Conservation (phyloP, 2,888 invertebrate species). For the Cynaeus angustus region DNA sequence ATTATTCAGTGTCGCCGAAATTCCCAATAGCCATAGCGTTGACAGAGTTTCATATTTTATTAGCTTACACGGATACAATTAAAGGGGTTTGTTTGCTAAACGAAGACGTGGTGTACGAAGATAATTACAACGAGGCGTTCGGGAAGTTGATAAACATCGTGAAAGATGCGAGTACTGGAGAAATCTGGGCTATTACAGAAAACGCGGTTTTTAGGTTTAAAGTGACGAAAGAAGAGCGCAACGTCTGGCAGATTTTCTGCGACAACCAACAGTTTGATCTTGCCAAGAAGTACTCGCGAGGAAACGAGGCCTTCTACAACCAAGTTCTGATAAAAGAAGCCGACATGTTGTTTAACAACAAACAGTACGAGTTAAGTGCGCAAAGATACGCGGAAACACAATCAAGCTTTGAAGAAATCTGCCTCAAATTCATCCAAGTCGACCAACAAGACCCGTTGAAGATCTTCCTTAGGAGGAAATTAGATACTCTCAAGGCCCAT, state of each 20-base stretch:
- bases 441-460: conserved; percentile 90
- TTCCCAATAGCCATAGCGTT: conserved; percentile 84
- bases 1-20: conserved; percentile 65
- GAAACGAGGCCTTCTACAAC: conserved; percentile 87
- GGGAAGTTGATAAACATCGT: conserved; percentile 87
- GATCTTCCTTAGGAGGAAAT: conserved; percentile 88
- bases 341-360: conserved; percentile 85
- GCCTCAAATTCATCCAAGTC: conserved; percentile 88
- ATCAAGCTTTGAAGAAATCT: conserved; percentile 95
- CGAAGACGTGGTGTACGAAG: conserved; percentile 90
- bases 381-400: conserved; percentile 91
- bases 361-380: conserved; percentile 89
- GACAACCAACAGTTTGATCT: conserved; percentile 89
- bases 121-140: conserved; percentile 85
- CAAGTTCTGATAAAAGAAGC: conserved; percentile 92
- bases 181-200: conserved; percentile 91
- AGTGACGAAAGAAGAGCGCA: conserved; percentile 87
- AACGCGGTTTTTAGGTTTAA: conserved; percentile 90
- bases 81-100: conserved; percentile 90
- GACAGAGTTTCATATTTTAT: conserved; percentile 92
- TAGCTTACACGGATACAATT: conserved; percentile 88
- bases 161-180: conserved; percentile 83
- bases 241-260: conserved; percentile 92
- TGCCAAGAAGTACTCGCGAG: conserved; percentile 88
- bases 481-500: conserved; percentile 81